Base-by-base conservation (phyloP, 2,888 invertebrate species). In the Craniophora ligustri region DNA sequence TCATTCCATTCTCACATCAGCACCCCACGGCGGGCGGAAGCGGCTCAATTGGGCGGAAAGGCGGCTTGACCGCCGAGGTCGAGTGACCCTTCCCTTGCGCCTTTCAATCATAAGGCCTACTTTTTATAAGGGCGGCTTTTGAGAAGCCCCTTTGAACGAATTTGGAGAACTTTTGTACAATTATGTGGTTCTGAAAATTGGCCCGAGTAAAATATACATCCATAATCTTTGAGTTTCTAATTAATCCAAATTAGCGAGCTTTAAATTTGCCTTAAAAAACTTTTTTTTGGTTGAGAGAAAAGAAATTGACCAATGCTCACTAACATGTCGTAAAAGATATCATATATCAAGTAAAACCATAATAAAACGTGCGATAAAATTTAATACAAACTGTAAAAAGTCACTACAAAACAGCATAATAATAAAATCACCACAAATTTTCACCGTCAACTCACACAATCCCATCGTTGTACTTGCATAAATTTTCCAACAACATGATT, bases 51-150 rank as follows among this genome's bases (percentile, higher is more conserved):
- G 89, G 85, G 87, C 88, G 89, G 85, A 86, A 89, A 83, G 85
- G 81, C 80, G 78, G 74, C 90, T 89, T 89, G 89, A 90, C 91
- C 89, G 86, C 78, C 72, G 78, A 82, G 77, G 84, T 91, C 85
- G 85, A 91, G 90, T 91, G 89, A 91, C 89, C 90, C 91, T 87
- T 85, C 80, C 81, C 84, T 80, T 83, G 82, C 79, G 81, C 65
- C 82, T 76, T 83, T 84, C 82, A 78, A 85, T 83, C 85, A 81
- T 84, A 78, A 86, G 85, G 76, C 86, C 79, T n/a, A n/a, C n/a
- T n/a, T 77, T 79, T 84, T 72, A 80, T 51, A 71, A 82, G 84
- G 79, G 84, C 69, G 76, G 67, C 75, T 75, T 78, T 76, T 64
- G 57, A 67, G 76, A 67, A 64, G 53, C 47, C 62, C 70, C 81